Evolutionary conservation across 2,113 vertebrate species (phyloP), one percentile per base, ranked within the genome.

Genomic region (Capreolus pygargus): DNA sequence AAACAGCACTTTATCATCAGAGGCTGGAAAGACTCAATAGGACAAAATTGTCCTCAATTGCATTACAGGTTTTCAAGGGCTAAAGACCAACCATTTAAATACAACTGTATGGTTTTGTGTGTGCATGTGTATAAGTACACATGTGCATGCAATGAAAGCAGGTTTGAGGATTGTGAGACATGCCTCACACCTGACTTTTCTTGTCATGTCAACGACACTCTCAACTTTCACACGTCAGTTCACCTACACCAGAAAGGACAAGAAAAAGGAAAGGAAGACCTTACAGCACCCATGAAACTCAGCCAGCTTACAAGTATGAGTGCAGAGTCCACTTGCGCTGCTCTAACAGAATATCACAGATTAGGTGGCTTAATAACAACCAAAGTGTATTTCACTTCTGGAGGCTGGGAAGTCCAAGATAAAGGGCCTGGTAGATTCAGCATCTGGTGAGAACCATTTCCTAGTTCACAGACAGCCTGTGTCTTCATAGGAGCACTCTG

Each of bases 11-110:
- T 78, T 89, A 27, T 82, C 47, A 43, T n/a, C 54, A 94, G 25
- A 90, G 14, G 6, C 93, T 93, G 90, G 64, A 90, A 90, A 90
- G 61, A 58, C 12, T 95, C 60, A 61, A 47, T 27, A 84, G 79
- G 7, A 97, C 39, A 84, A 84, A 92, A 39, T 50, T 9, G 13
- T 89, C 36, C 91, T 93, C n/a, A 5, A 25, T 92, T 91, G 88
- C 50, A 52, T 36, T 28, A 17, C 1, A 84, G 19, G 3, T 58
- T 57, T 97, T 79, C 92, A 85, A 86, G 54, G 5, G 25, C 14
- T 78, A 47, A 89, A 94, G 47, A n/a, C 76, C 39, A 54, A 50
- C 58, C 2, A 67, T 3, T 52, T n/a, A 45, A 89, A 36, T 13
- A 64, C n/a, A 74, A 58, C 4, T 27, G 5, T 27, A 54, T 45